Evolutionary conservation across 2,888 invertebrate genomes (phyloP), one percentile per base, ranked within the genome.

Genomic region (Sipha maydis): DNA sequence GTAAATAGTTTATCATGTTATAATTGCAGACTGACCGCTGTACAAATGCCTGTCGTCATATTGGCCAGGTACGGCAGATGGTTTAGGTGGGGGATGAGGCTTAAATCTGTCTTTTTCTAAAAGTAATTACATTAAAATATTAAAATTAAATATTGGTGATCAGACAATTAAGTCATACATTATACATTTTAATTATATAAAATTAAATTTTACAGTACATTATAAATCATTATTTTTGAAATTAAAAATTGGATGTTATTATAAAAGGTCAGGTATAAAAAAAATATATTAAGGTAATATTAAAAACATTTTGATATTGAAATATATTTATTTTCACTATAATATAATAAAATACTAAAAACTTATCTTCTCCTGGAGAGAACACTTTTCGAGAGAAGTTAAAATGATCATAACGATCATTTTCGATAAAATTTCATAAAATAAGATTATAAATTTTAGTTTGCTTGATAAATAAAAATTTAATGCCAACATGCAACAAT

Each of bases 31-130:
- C 89, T 89, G 89, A 91, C 91, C 91, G 90, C 91, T 90, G 90
- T 92, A 91, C 48, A 91, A 90, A 90, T 91, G 91, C 89, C 91
- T 90, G 82, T 91, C 91, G 89, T 92, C 92, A 91, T 94, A 94
- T 90, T 93, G 94, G 28, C 93, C 93, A 0, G 94, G 93, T n/a
- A 89, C 67, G 2, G 89, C 31, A 3, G 95, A 95, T 8, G 97
- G 97, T 92, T 97, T 97, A 54, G 97, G 97, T 75, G 97, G 97
- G 89, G 96, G 96, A 17, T 96, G 96, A n/a, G 97, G 97, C 93
- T 97, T 97, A 91, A 96, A 93, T 84, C 96, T 95, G 91, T 96
- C 96, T 90, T 96, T 94, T 92, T 97, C 97, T 95, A 93, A 61
- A 91, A 90, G 38, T 4, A 85, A 76, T 76, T 28, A 48, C 9